Conservation (phyloP, 2,113 vertebrate genomes). For the Zootoca vivipara region DNA sequence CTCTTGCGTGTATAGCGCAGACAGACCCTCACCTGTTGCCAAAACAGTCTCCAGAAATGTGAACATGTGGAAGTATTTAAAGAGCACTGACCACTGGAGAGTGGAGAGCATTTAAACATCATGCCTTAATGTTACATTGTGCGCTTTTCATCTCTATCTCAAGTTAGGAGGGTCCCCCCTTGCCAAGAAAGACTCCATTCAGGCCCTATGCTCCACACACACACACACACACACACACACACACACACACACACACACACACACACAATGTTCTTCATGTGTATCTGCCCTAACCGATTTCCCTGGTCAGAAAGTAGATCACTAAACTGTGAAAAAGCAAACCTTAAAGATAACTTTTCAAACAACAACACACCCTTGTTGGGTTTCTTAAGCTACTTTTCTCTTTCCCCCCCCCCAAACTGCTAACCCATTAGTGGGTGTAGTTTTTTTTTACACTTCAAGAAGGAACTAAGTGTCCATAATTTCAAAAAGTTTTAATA, state of each 20-base stretch:
- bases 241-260: no score
- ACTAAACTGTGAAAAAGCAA: neutral
- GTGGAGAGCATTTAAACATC: neutral
- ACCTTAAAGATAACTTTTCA: neutral
- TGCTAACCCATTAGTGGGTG: neutral
- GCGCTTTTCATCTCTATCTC: neutral
- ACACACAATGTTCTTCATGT: neutral
- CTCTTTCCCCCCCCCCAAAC: no score
- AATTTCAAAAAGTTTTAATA: conserved; percentile 2
- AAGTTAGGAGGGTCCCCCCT: neutral
- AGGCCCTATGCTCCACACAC: neutral
- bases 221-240: no score
- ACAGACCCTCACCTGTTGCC: neutral
- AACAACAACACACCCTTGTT: neutral
- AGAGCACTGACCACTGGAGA: neutral
- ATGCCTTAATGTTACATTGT: no score
- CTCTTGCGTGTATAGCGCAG: neutral
- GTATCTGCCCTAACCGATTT: neutral
- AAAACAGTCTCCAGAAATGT: neutral
- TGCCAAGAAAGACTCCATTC: neutral
- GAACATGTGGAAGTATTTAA: neutral
- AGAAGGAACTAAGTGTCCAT: neutral
- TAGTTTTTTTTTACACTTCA: neutral
- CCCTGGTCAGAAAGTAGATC: neutral
- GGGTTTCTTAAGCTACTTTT: neutral